Conservation (phyloP, 1,140 invertebrate species). For the Bombus vancouverensis region DNA sequence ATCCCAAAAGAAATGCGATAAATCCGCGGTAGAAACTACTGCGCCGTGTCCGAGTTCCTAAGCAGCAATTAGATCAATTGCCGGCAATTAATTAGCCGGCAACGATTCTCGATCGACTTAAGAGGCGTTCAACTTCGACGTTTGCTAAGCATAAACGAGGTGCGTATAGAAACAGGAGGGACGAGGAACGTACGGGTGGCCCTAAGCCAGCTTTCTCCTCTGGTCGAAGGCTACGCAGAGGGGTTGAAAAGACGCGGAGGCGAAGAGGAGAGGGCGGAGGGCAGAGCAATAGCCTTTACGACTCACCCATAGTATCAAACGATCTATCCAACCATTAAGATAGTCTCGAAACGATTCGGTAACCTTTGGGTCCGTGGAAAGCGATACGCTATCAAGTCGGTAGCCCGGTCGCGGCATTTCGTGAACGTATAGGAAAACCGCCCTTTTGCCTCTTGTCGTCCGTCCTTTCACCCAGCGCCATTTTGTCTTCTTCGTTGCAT, state of each 20-base stretch:
- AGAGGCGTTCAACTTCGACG: slow-evolving; percentile 45
- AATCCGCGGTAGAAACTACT: not conserved
- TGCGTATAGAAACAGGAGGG: slow-evolving; percentile 66
- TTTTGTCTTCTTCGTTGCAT: slow-evolving; percentile 65
- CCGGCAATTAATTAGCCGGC: slow-evolving; percentile 57
- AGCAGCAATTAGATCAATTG: not conserved
- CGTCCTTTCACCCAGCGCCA: slow-evolving; percentile 65
- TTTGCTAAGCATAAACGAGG: slow-evolving; percentile 70
- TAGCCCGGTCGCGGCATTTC: slow-evolving; percentile 76
- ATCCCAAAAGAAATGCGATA: not conserved
- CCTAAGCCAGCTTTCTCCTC: slow-evolving; percentile 70
- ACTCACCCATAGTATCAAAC: slow-evolving; percentile 83
- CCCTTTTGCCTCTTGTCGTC: slow-evolving; percentile 58
- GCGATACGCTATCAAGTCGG: slow-evolving; percentile 82
- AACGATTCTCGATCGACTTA: slow-evolving; percentile 54
- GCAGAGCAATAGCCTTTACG: slow-evolving; percentile 83
- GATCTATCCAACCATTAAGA: slow-evolving; percentile 83
- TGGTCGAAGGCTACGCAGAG: slow-evolving; percentile 42
- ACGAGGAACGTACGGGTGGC: slow-evolving; percentile 64
- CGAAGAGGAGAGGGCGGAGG: slow-evolving; percentile 68
- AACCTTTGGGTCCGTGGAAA: slow-evolving; percentile 82
- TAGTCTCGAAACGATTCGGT: slow-evolving; percentile 83
- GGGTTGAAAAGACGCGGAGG: slow-evolving; percentile 62
- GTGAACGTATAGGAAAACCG: slow-evolving; percentile 71
- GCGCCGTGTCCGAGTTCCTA: no score